Conservation (phyloP, 2,113 vertebrate genomes). For the Oplegnathus fasciatus region DNA sequence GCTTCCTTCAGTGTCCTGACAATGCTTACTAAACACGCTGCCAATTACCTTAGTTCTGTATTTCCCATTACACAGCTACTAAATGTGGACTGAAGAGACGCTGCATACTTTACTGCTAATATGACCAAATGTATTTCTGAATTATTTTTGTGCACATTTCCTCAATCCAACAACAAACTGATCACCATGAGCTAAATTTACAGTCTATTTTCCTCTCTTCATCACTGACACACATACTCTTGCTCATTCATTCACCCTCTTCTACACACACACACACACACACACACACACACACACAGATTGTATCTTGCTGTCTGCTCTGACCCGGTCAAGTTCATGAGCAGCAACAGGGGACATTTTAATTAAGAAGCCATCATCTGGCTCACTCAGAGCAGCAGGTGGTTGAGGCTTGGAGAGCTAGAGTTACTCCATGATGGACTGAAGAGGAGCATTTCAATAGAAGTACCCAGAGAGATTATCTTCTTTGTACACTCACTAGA, state of each 20-base stretch:
- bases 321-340: constrained; percentile 24
- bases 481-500: neutral
- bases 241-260: neutral
- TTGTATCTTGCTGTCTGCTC: constrained; percentile 8
- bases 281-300: constrained; percentile 14
- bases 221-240: neutral
- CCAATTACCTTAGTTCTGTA: neutral
- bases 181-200: neutral
- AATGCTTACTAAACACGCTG: too few relatives aligned
- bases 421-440: constrained; percentile 21
- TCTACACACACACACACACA: neutral
- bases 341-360: constrained; percentile 25
- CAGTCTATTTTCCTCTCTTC: neutral
- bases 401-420: constrained; percentile 18
- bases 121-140: neutral
- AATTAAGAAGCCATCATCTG: constrained; percentile 43
- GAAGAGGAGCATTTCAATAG: constrained; percentile 21
- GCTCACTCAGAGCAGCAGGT: constrained; percentile 29
- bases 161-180: neutral
- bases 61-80: neutral
- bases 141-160: neutral
- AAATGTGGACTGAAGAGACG: neutral
- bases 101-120: neutral
- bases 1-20: too few relatives aligned
- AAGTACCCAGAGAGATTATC: neutral